Conservation (phyloP, 2,113 vertebrate species). For the Smithornis capensis region DNA sequence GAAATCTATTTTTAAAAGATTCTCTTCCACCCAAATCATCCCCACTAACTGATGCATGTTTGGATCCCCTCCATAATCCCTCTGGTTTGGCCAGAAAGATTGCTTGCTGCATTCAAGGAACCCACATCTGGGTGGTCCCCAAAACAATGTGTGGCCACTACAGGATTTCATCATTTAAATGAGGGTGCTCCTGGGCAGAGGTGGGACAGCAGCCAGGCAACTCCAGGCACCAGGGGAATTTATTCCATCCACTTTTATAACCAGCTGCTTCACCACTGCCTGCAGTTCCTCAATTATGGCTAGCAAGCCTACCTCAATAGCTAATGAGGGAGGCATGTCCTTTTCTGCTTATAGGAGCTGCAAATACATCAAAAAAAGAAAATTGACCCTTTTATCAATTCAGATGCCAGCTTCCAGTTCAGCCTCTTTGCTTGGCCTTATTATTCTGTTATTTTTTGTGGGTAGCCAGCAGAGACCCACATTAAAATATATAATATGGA, state of each 20-base stretch:
- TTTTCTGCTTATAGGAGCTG: background rate
- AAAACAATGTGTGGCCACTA: background rate
- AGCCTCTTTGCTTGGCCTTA: background rate
- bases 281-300: background rate
- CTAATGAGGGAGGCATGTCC: background rate
- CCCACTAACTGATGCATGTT: background rate
- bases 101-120: background rate
- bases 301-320: background rate
- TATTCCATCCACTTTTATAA: slow-evolving; percentile 15
- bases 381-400: slow-evolving; percentile 4
- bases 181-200: slow-evolving; percentile 18
- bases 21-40: background rate
- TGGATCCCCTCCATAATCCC: background rate
- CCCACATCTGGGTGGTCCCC: background rate
- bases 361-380: background rate
- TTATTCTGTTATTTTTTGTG: slow-evolving; percentile 2
- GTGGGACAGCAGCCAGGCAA: slow-evolving; percentile 24
- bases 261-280: background rate
- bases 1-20: background rate
- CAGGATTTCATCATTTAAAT: background rate
- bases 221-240: background rate
- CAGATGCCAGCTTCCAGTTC: background rate
- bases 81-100: background rate
- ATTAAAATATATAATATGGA: background rate
- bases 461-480: background rate